Evolutionary conservation across 2,113 vertebrate species (phyloP).

Genomic region (Oceanites oceanicus): DNA sequence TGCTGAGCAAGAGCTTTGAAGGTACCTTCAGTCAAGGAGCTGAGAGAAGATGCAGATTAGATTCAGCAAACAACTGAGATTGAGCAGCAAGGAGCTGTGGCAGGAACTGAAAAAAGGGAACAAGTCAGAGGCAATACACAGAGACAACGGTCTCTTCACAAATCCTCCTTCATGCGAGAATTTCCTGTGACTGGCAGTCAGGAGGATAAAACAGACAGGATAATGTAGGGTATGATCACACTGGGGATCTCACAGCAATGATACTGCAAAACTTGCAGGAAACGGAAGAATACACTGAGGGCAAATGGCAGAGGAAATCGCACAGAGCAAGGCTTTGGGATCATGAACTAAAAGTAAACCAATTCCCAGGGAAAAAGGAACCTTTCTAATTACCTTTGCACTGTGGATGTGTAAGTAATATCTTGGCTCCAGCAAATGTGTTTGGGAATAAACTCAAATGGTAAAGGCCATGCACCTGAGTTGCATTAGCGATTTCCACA

Average conservation of each 20-base stretch:
- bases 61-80: constrained; percentile 2
- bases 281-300: not conserved
- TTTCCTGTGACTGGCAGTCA: constrained; percentile 14
- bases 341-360: not conserved
- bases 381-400: not conserved
- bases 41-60: not conserved
- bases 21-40: not conserved
- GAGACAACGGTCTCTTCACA: constrained; percentile 12
- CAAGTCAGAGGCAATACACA: not conserved
- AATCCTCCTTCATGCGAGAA: constrained; percentile 54
- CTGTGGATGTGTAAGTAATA: not conserved
- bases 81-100: constrained; percentile 34
- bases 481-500: not conserved
- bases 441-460: not conserved
- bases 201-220: not conserved
- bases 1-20: not conserved
- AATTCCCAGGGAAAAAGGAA: not conserved
- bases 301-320: not conserved
- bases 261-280: not conserved
- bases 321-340: not conserved
- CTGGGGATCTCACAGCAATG: not conserved
- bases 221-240: not conserved
- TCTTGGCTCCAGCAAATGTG: not conserved
- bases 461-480: not conserved
- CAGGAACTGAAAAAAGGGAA: constrained; percentile 15